Percentiles rank a stretch among this genome's conserved stretches.
These are phyloP conservation scores for Phania funesta DNA, from an alignment of 2,888 invertebrate genomes.

Conservation along the genomic window DNA sequence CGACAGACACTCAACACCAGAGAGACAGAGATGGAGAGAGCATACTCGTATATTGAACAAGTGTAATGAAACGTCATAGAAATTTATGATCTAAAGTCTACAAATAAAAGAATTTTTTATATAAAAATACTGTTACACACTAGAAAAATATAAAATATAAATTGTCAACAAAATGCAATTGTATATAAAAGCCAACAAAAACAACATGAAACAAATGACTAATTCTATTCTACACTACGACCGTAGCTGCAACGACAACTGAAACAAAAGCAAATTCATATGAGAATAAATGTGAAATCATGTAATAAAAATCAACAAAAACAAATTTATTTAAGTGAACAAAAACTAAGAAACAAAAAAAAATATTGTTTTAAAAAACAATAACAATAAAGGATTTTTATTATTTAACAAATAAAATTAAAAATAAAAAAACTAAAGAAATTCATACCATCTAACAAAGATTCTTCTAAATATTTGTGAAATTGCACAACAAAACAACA, in stretches of 20 bases:
- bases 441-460: not conserved
- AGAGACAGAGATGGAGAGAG: not conserved
- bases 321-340: constrained; percentile 7
- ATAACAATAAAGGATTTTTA: constrained; percentile 60
- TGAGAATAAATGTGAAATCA: constrained; percentile 56
- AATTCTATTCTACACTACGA: constrained; percentile 47
- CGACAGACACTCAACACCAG: too few relatives aligned
- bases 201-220: constrained; percentile 46
- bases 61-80: constrained; percentile 61
- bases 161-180: constrained; percentile 64
- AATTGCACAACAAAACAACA: constrained; percentile 47
- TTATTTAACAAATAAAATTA: constrained; percentile 33
- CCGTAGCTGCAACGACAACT: constrained; percentile 21
- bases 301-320: constrained; percentile 55
- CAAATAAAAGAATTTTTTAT: not conserved
- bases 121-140: not conserved
- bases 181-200: constrained; percentile 22
- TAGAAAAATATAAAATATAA: constrained; percentile 3
- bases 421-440: constrained; percentile 33
- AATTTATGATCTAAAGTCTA: constrained; percentile 59
- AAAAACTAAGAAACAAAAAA: too few relatives aligned
- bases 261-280: constrained; percentile 39
- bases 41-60: constrained; percentile 17
- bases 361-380: constrained; percentile 5
- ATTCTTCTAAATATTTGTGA: constrained; percentile 17